Percentiles rank a stretch among this genome's conserved stretches.
Evolutionary conservation across 2,113 vertebrate genomes (phyloP).

Genomic region (Prolemur simus): DNA sequence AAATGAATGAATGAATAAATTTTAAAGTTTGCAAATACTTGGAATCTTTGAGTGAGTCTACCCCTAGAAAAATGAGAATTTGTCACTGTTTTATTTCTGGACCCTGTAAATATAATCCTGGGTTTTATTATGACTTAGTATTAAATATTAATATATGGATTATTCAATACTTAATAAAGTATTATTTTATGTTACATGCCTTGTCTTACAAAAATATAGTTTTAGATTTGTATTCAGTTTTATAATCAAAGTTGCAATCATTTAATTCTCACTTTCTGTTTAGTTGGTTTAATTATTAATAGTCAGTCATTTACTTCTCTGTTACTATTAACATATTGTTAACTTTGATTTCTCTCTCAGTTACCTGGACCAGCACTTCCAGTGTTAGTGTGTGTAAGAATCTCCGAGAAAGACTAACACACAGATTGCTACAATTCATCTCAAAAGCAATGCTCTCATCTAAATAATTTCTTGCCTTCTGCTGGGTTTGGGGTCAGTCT

Average conservation of each 20-base stretch:
- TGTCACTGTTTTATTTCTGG: background rate
- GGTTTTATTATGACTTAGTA: background rate
- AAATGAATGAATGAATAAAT: background rate
- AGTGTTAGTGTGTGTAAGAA: background rate
- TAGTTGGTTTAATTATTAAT: background rate
- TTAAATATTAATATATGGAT: slow-evolving; percentile 4
- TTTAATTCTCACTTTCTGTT: slow-evolving; percentile 22
- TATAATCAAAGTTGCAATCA: background rate
- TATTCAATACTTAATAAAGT: background rate
- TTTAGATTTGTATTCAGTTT: background rate
- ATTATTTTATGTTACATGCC: background rate
- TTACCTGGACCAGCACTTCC: background rate
- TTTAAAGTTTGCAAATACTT: slow-evolving; percentile 28
- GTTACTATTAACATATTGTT: background rate
- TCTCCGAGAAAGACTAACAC: background rate
- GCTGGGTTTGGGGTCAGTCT: too few relatives aligned
- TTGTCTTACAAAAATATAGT: background rate
- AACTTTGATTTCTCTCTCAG: background rate
- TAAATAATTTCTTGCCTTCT: too few relatives aligned
- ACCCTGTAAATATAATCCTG: background rate
- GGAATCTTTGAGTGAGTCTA: background rate
- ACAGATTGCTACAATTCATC: background rate
- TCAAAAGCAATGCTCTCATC: background rate
- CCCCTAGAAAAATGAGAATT: background rate
- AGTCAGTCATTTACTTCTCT: background rate